A percentile compares a stretch with the other conserved stretches of the same genome.
Conservation (phyloP, 23 tunicate species). For the Halocynthia roretzi region DNA sequence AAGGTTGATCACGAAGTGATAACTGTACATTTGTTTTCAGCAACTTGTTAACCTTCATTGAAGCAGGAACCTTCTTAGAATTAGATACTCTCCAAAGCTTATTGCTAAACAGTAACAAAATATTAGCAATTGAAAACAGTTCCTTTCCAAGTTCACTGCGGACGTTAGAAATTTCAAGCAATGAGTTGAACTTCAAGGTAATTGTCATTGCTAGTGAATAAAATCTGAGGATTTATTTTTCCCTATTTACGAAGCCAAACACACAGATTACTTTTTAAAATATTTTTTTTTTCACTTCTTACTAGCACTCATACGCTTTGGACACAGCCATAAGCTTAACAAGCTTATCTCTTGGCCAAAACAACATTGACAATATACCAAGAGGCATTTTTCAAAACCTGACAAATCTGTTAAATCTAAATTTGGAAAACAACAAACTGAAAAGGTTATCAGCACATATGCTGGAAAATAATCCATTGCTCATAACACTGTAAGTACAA, state of each 20-base stretch:
- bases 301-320: slow-evolving; percentile 22
- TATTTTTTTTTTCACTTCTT: neutral
- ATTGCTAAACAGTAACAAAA: slow-evolving; percentile 15
- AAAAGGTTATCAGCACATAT: slow-evolving; percentile 1
- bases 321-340: slow-evolving; percentile 9
- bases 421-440: slow-evolving; percentile 13
- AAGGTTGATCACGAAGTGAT: no score
- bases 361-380: slow-evolving; percentile 24
- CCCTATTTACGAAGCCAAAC: no score
- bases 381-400: neutral
- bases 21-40: neutral
- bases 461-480: slow-evolving; percentile 1
- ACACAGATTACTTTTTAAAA: no score
- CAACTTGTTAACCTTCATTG: slow-evolving; percentile 11
- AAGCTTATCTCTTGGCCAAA: slow-evolving; percentile 4
- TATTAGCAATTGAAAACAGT: slow-evolving; percentile 15
- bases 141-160: slow-evolving; percentile 11
- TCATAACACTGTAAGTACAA: slow-evolving; percentile 17
- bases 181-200: slow-evolving; percentile 21
- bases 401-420: neutral
- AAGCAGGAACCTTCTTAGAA: slow-evolving; percentile 13
- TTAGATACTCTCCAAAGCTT: slow-evolving; percentile 9
- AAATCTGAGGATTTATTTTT: no score
- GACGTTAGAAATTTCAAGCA: slow-evolving; percentile 4
- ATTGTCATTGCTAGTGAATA: no score